Base-by-base conservation (phyloP, 2,797 vertebrate genomes). In the Muscicapa striata region DNA sequence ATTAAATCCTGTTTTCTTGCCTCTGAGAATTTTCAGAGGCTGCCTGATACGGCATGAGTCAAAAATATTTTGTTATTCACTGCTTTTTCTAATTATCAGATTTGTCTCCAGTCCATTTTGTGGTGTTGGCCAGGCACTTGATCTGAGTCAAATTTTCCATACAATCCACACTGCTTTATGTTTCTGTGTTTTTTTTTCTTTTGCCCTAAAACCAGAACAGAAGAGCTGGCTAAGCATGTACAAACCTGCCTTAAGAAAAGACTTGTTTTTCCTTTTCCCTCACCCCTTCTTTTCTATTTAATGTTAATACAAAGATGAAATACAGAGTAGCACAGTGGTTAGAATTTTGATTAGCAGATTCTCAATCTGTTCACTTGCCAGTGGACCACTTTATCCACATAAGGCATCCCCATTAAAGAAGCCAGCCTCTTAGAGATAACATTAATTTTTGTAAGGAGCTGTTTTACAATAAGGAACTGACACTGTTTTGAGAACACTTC, bases 71-170 rank as follows among this genome's bases (percentile, higher is more conserved):
- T 97, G 93, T 97, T 96, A 96, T 97, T 97, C 97, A 94, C 97
- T 97, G 94, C 97, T 96, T 97, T 97, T 97, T 95, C 96, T 96
- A 97, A 97, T 98, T 98, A 98, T 98, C 97, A 97, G 98, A 98
- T 98, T 96, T 97, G 97, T 98, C 95, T 97, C 94, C 85, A 84
- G 77, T 97, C 97, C 97, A 97, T 97, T 97, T 97, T 97, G 97
- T 96, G 97, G 97, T 97, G 93, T 97, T 97, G 97, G 97, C 98
- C 93, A 96, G 90, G 94, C 91, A 64, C 84, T 96, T 30, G 4
- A 74, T 84, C 95, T 97, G 97, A 98, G 96, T 98, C 94, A 97
- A 74, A 95, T 95, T 98, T 98, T 98, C 98, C 98, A 97, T 96
- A 97, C 88, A 97, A 97, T 97, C 93, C 88, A 68, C 90, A 90